Evolutionary conservation across 1,140 invertebrate genomes (phyloP), one percentile per base, ranked within the genome.

Genomic region (Cephus cinctus): DNA sequence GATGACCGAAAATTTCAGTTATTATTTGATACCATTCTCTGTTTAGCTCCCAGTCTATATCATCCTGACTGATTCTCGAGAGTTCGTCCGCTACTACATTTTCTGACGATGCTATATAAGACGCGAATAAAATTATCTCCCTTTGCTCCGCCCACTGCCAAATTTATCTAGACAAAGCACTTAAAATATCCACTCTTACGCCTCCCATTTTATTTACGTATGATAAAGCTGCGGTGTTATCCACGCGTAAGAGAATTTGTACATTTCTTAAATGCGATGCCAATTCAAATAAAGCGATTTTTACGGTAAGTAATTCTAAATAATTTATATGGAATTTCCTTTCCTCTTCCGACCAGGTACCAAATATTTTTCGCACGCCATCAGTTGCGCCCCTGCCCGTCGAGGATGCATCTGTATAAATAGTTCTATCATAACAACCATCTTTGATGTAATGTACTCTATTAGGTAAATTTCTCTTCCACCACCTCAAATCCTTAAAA

Each of bases 391-490:
- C 56, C 56, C 61, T 61, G 11, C 56, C 61, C 3, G 56, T 48
- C 11, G 40, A n/a, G n/a, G 56, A 61, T 2, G 54, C 36, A 23
- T 59, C 59, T 3, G 56, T 43, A 51, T 54, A 61, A 46, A 61
- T 56, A 38, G 47, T 50, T 22, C 47, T 20, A 9, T 21, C 20
- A 21, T 27, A 48, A 32, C 30, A 16, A 20, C 15, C n/a, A 15
- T 12, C 6, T 14, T 39, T 32, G 27, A 54, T 56, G 19, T 39
- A 34, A 12, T 48, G 42, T 11, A n/a, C 21, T 15, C 21, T 23
- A 15, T 27, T 22, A 20, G 35, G 42, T 27, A 57, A 46, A 18
- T 54, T 25, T n/a, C 48, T 8, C 40, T 21, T n/a, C 58, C 56
- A 61, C 61, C 61, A 64, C 3, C 36, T 14, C 11, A 65, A 48